Evolutionary conservation across 2,797 vertebrate genomes (phyloP).

Genomic region (Natrix natrix): DNA sequence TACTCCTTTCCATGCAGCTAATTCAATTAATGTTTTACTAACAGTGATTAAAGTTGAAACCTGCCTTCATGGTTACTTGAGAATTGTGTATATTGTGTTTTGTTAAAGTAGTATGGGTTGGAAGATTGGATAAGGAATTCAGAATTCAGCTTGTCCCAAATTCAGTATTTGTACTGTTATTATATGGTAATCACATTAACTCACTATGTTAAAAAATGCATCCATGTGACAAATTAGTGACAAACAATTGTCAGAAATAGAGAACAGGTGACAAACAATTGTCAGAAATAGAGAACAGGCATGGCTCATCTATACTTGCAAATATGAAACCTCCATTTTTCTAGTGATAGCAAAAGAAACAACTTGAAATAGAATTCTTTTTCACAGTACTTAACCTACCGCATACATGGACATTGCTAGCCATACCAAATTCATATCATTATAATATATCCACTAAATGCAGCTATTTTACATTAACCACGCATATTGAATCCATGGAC

Average conservation of each 20-base stretch:
- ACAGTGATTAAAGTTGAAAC: slow-evolving; percentile 64
- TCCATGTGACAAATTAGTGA: not conserved
- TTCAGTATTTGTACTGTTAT: not conserved
- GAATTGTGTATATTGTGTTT: slow-evolving; percentile 51
- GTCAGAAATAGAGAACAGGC: not conserved
- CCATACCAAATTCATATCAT: slow-evolving; percentile 9
- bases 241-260: not conserved
- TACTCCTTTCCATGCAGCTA: slow-evolving; percentile 57
- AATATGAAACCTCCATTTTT: not conserved
- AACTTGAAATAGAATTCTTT: slow-evolving; percentile 21
- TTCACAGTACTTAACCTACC: not conserved
- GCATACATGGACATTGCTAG: slow-evolving; percentile 2
- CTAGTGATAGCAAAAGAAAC: slow-evolving; percentile 31
- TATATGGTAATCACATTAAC: not conserved
- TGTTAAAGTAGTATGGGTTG: slow-evolving; percentile 39
- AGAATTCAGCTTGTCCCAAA: not conserved
- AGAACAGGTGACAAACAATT: not conserved
- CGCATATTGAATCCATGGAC: slow-evolving; percentile 25
- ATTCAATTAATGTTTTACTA: slow-evolving; percentile 56
- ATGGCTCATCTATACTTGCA: not conserved
- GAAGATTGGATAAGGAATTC: not conserved
- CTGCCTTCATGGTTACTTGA: slow-evolving; percentile 24
- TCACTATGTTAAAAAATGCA: not conserved
- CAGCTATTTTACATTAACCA: slow-evolving; percentile 16
- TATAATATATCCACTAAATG: slow-evolving; percentile 17